phyloP scores from a whole-genome alignment of 2,888 invertebrate genomes.

The Napeogenes inachia region DNA sequence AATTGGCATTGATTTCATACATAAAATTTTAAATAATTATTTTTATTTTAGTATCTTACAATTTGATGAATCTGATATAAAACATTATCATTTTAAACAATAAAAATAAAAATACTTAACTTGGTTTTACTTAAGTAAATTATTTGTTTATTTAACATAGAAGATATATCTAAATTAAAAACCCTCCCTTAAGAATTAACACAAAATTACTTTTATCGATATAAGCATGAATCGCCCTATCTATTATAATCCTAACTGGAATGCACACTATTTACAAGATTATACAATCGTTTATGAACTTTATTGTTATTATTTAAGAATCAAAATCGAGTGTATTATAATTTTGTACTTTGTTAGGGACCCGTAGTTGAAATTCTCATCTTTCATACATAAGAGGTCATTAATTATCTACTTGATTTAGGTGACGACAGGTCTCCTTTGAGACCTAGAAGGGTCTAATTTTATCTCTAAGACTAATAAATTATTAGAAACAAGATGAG shows the following conservation, averaged over 20 bases:
- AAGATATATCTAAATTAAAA: not conserved
- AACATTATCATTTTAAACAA: too few species aligned
- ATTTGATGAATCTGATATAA: not conserved
- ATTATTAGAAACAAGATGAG: not conserved
- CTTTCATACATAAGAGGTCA: constrained; percentile 32
- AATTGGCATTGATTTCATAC: constrained; percentile 20
- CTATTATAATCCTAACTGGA: constrained; percentile 4
- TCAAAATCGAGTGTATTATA: constrained; percentile 1
- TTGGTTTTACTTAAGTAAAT: not conserved
- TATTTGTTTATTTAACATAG: not conserved
- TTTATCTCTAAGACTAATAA: not conserved
- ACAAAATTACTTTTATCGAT: constrained; percentile 1
- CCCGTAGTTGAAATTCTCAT: constrained; percentile 16
- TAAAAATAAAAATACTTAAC: too few species aligned
- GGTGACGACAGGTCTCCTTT: constrained; percentile 30
- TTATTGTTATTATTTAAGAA: not conserved
- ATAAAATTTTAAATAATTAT: not conserved
- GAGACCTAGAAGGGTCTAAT: constrained; percentile 15
- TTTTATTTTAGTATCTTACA: not conserved
- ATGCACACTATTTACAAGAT: constrained; percentile 1
- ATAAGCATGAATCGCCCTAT: not conserved
- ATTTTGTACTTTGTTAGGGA: not conserved
- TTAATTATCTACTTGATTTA: constrained; percentile 36
- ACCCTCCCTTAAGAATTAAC: not conserved
- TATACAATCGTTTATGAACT: not conserved